phyloP scores from a whole-genome alignment of 1,140 invertebrate species.

The Ylistrum balloti region DNA sequence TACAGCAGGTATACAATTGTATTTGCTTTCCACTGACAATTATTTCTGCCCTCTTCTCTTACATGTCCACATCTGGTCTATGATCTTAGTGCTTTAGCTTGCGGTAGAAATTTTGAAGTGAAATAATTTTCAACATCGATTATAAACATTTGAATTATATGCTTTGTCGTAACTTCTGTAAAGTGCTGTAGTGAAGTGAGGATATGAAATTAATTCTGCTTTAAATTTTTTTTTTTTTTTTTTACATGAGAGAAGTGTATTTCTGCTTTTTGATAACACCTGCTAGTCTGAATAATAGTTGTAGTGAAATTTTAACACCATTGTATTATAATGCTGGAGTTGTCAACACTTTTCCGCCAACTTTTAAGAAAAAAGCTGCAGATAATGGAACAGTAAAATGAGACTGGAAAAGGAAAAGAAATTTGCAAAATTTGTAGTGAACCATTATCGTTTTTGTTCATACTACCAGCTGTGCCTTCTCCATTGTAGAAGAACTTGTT shows the following conservation, averaged over 20 bases:
- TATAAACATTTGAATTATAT: neutral
- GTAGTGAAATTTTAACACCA: constrained; percentile 3
- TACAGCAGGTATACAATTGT: neutral
- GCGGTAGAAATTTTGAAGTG: neutral
- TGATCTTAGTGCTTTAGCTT: neutral
- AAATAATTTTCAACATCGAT: neutral
- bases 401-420: too few species aligned
- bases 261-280: neutral
- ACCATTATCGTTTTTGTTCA: too few species aligned
- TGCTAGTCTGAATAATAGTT: neutral
- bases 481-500: too few species aligned
- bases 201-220: neutral
- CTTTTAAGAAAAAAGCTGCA: too few species aligned
- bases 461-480: too few species aligned
- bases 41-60: neutral
- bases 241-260: neutral
- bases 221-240: neutral
- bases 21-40: neutral
- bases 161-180: neutral
- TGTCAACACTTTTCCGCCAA: neutral
- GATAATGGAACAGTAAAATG: too few species aligned
- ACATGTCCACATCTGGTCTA: neutral
- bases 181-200: neutral
- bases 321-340: neutral
- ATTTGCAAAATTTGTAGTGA: too few species aligned